Conservation (phyloP, 2,113 vertebrate species). For the Vidua macroura region DNA sequence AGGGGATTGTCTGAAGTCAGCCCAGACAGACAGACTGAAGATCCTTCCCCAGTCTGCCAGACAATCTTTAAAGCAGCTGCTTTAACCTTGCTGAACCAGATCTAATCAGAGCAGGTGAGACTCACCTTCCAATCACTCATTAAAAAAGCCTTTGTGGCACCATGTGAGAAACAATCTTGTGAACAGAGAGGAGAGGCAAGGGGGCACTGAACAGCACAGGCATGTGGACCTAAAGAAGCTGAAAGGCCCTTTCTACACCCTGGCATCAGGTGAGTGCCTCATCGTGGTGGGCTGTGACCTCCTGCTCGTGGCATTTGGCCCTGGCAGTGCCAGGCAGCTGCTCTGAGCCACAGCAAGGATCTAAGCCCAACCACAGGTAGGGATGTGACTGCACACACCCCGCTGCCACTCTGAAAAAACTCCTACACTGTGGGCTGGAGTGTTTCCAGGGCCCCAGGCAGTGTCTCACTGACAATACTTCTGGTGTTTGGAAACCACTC, state of each 20-base stretch:
- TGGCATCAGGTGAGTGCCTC: background rate
- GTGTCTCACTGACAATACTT: background rate
- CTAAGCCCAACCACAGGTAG: background rate
- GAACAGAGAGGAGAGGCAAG: background rate
- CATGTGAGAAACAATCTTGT: background rate
- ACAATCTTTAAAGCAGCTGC: background rate
- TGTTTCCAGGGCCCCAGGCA: background rate
- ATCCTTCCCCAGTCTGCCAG: background rate
- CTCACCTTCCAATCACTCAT: background rate
- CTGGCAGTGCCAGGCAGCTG: background rate
- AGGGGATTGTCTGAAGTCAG: background rate
- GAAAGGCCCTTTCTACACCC: background rate
- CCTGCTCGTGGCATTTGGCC: background rate
- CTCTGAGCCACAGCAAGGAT: background rate
- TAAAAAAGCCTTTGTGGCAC: background rate
- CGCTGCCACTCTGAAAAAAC: background rate
- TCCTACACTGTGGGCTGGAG: background rate
- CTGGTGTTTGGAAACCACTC: background rate
- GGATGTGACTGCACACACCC: background rate
- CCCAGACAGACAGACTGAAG: background rate
- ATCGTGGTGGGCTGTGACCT: background rate
- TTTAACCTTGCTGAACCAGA: slow-evolving; percentile 20
- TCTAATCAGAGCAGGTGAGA: slow-evolving; percentile 8
- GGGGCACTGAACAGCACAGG: background rate
- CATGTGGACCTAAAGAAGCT: background rate